Evolutionary conservation across 2,797 vertebrate genomes (phyloP), one percentile per base, ranked within the genome.

Genomic region (Toxotes lorentzi): DNA sequence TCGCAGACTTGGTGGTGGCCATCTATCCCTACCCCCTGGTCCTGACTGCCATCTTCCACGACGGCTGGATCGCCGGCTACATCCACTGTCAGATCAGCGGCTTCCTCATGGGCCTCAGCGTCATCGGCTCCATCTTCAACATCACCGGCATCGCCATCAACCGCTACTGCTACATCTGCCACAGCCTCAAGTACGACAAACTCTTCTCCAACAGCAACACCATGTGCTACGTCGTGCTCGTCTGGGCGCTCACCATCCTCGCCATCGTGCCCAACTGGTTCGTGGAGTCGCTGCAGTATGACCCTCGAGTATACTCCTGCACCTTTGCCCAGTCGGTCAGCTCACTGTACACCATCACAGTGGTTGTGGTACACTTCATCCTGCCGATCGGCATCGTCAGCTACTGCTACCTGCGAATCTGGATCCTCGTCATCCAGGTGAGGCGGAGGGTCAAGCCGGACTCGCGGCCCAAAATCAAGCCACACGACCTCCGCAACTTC

Each of bases 81-180:
- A 90, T 94, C 73, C 96, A 96, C 89, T 96, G 96, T 73, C 96
- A 96, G 89, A 92, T 96, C 90, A 97, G 96, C 2, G 96, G 96
- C 78, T 96, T 96, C 90, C 93, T 96, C 45, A 96, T 97, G 95
- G 96, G 96, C 70, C 94, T 96, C 57, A 97, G 96, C 13, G 95
- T 96, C 65, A 96, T 96, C 17, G 93, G 96, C 86, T 97, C 96
- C 70, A 96, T 96, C 91, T 97, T 97, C 87, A 97, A 96, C 93
- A 96, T 97, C 86, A 96, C 96, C 0, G 95, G 94, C 71, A 96
- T 97, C 64, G 96, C 96, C 76, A 88, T 97, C 89, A 97, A 96
- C 88, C 95, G 96, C 83, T 97, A 97, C 90, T 96, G 95, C 92
- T 96, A 96, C 92, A 96, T 96, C 87, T 97, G 96, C 93, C 96